Evolutionary conservation across 2,888 invertebrate genomes (phyloP), one percentile per base, ranked within the genome.

Genomic region (Sericinus montela): DNA sequence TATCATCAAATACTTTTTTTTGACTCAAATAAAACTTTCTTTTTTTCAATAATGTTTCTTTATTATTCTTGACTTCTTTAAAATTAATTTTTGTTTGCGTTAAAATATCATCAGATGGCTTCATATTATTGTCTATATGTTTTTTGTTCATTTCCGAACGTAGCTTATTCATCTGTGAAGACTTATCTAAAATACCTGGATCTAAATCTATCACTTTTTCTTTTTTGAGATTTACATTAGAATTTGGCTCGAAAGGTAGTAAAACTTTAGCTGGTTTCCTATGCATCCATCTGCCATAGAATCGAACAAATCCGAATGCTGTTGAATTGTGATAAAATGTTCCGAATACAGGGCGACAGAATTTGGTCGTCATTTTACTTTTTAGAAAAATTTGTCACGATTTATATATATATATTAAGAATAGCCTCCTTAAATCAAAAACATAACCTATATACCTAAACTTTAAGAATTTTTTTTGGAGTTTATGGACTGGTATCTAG

Each of bases 261-360:
- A 89, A 60, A 35, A 92, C 87, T 60, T 82, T 87, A 19, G 72
- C 69, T 15, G 91, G 91, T 48, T 65, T 77, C 47, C 93, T 89
- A 60, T 89, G 88, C 52, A 72, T 56, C 90, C 91, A 91, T 60
- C 90, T 81, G 10, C 75, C 65, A 55, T 85, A 84, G 61, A 69
- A 74, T 65, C 81, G 76, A 48, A 64, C 58, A n/a, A 65, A 60
- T 51, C 48, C 50, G 46, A 54, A 25, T 9, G 49, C 34, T 4
- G 56, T 46, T 41, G 63, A 62, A n/a, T 62, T 58, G 8, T 49
- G 54, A 25, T 55, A 42, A 23, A 65, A n/a, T n/a, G 62, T 40
- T 57, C 65, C 63, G 8, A 56, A 52, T 9, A 74, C 28, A 3
- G 70, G 32, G 28, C 55, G 60, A 45, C 59, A 45, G 25, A 45